These are phyloP conservation scores for Ceratothoa steindachneri DNA, from an alignment of 2,888 invertebrate genomes.

Conservation along the genomic window DNA sequence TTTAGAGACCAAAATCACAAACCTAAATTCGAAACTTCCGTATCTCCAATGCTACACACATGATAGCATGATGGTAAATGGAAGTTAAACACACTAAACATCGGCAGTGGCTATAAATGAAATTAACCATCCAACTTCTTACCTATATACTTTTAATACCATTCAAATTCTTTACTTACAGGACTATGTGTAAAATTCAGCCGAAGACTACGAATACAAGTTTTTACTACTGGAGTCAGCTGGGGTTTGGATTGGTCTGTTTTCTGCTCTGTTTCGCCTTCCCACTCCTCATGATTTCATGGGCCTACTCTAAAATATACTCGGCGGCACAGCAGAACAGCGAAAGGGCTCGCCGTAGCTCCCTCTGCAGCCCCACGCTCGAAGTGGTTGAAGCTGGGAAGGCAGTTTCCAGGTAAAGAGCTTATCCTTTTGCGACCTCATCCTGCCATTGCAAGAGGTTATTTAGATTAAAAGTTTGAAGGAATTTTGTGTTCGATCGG, in stretches of 20 bases:
- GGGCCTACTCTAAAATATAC: constrained; percentile 71
- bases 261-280: constrained; percentile 50
- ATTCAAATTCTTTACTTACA: too few species aligned
- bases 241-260: constrained; percentile 21
- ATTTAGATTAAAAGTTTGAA: too few species aligned
- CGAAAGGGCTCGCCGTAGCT: constrained; percentile 58
- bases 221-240: constrained; percentile 32
- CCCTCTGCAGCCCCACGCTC: constrained; percentile 58
- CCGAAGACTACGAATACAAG: constrained; percentile 15
- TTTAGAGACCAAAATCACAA: too few species aligned
- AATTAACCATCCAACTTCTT: too few species aligned
- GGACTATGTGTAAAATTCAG: not conserved
- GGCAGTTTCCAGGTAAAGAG: constrained; percentile 24
- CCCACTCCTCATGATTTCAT: constrained; percentile 59
- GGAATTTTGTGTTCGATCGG: too few species aligned
- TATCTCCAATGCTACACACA: too few species aligned
- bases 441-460: too few species aligned
- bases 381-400: constrained; percentile 49
- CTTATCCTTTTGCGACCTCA: constrained; percentile 17
- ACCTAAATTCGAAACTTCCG: too few species aligned
- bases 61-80: too few species aligned
- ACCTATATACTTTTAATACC: too few species aligned
- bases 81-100: too few species aligned
- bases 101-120: too few species aligned
- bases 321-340: constrained; percentile 71